Percentiles rank a stretch among this genome's conserved stretches.
Evolutionary conservation across 1,140 invertebrate genomes (phyloP).

Genomic region (Formica selysi): DNA sequence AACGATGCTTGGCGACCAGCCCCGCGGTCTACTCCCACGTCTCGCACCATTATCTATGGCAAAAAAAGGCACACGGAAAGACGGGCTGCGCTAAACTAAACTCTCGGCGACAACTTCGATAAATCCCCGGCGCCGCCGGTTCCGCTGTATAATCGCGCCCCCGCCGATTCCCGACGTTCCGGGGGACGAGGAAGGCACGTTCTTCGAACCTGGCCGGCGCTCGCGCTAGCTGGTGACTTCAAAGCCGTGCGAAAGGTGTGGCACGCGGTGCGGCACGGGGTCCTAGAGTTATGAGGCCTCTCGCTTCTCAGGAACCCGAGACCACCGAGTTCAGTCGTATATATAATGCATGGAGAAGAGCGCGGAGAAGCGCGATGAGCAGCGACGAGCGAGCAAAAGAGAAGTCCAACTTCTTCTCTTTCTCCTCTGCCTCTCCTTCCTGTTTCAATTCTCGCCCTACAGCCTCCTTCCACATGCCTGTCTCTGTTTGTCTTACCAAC

Average conservation of each 20-base stretch:
- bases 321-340: constrained; percentile 73
- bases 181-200: background rate
- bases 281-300: constrained; percentile 66
- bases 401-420: constrained; percentile 34
- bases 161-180: background rate
- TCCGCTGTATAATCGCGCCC: constrained; percentile 30
- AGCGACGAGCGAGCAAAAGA: constrained; percentile 52
- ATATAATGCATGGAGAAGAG: constrained; percentile 70
- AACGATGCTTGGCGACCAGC: constrained; percentile 1
- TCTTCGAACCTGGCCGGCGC: background rate
- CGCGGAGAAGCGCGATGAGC: constrained; percentile 57
- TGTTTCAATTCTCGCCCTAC: constrained; percentile 24
- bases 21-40: constrained; percentile 36
- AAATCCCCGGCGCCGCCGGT: constrained; percentile 34
- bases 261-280: constrained; percentile 62
- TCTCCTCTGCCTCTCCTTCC: constrained; percentile 19
- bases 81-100: constrained; percentile 1
- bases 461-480: constrained; percentile 38
- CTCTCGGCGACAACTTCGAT: constrained; percentile 42
- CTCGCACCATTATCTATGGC: constrained; percentile 9
- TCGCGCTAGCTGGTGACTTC: constrained; percentile 56
- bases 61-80: background rate
- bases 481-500: constrained; percentile 63
- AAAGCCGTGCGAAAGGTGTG: constrained; percentile 73
- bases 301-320: constrained; percentile 75